Evolutionary conservation across 2,888 invertebrate species (phyloP), one percentile per base, ranked within the genome.

Genomic region (Drosophila parthenogenetica): DNA sequence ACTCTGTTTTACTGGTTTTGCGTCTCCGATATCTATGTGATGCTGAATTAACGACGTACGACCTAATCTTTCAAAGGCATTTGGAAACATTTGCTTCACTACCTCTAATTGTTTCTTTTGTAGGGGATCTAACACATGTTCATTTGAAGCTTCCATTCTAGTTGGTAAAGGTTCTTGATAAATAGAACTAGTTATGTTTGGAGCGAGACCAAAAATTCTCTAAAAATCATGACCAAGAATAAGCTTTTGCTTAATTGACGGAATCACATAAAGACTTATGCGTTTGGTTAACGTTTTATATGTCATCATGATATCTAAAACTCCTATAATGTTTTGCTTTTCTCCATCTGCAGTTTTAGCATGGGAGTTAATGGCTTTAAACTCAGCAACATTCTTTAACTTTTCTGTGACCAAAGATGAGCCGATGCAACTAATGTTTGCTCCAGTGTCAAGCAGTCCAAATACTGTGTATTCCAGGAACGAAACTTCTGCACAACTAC

Each of bases 381-480:
- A 45, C 4, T 45, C 32, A 8, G 39, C 4, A 2, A 14, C 5
- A 14, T 14, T n/a, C 4, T 5, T 14, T n/a, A 39, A 39, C 5
- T 39, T 39, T 39, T 39, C 39, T 4, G n/a, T 40, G 8, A 37
- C 46, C 11, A 57, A 14, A 4, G 5, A 8, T 1, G 40, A 10
- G 14, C 51, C 40, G 11, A 53, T 53, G 13, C 51, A 53, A 22
- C 51, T 53, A 0, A 32, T 32, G 14, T 32, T 48, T 14, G 48
- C 48, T 11, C 29, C 48, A 14, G 48, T 46, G 14, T 46, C 29
- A 7, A 46, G n/a, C n/a, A 32, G 11, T 8, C 29, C 48, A 14
- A 48, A 14, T 16, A 29, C 32, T 10, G 25, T 29, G 8, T 29
- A 25, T 5, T 25, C 10, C 32, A 17, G 5, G 17, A 32, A 49